Conservation (phyloP, 2,113 vertebrate genomes). For the Megatriorchis doriae region DNA sequence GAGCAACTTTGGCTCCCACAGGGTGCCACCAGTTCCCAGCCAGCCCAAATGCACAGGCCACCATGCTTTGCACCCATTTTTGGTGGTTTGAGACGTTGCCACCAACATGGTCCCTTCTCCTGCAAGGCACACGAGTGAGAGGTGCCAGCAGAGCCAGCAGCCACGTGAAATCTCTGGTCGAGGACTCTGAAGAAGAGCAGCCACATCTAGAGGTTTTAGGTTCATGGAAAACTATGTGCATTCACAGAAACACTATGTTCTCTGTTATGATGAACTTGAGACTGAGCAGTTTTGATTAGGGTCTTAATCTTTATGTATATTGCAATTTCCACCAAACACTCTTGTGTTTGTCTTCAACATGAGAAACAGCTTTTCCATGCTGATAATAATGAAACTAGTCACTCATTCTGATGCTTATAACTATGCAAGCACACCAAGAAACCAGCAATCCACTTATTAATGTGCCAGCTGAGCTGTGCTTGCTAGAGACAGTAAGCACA, state of each 20-base stretch:
- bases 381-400: constrained; percentile 7
- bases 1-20: not conserved
- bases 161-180: not conserved
- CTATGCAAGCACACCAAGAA: not conserved
- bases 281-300: not conserved
- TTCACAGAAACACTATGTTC: not conserved
- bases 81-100: not conserved
- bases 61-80: not conserved
- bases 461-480: not conserved
- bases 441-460: not conserved
- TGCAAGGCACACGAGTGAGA: not conserved
- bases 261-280: not conserved
- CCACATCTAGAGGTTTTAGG: not conserved
- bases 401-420: not conserved
- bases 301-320: not conserved
- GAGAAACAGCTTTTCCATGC: not conserved
- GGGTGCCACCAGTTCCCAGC: not conserved
- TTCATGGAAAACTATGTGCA: not conserved
- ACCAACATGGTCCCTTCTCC: too few relatives aligned
- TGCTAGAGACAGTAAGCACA: not conserved
- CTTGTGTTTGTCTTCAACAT: not conserved
- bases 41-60: not conserved
- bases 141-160: not conserved
- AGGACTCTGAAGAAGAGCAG: not conserved
- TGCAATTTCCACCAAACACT: not conserved